Evolutionary conservation across 2,797 vertebrate species (phyloP).

Genomic region (Oreochromis mossambicus): DNA sequence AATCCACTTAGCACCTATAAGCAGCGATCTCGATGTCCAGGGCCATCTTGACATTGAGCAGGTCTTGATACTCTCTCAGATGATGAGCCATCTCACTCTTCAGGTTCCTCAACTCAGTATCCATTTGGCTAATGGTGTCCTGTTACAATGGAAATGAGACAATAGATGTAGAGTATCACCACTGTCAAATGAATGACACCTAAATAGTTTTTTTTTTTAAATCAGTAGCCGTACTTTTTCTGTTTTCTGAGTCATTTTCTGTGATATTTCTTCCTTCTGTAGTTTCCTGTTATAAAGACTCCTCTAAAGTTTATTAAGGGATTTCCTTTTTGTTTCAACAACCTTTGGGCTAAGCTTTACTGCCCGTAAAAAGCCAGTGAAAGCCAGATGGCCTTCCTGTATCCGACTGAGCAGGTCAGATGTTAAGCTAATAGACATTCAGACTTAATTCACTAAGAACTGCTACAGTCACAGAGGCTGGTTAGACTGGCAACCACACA

Average conservation of each 20-base stretch:
- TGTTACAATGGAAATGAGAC: conserved; percentile 37
- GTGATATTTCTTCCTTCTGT: not conserved
- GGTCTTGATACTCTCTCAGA: conserved; percentile 93
- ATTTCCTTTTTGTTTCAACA: not conserved
- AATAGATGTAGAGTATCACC: not conserved
- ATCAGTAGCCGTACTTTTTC: not conserved
- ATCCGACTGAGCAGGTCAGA: conserved; percentile 25
- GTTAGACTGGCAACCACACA: not conserved
- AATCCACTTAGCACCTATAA: conserved; percentile 82
- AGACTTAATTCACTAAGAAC: not conserved
- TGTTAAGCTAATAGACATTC: conserved; percentile 47
- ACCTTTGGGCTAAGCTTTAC: conserved; percentile 9
- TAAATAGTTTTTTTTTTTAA: fast-evolving
- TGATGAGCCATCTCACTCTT: conserved; percentile 94
- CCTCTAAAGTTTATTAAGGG: not conserved
- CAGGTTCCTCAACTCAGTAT: conserved; percentile 86
- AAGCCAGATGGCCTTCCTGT: conserved; percentile 37
- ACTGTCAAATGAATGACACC: not conserved
- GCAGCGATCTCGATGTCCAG: conserved; percentile 96
- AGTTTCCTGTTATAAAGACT: not conserved
- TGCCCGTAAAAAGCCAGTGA: conserved; percentile 17
- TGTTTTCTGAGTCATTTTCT: not conserved
- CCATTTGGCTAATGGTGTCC: conserved; percentile 88
- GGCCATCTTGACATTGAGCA: conserved; percentile 98
- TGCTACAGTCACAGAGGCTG: not conserved